Base-by-base conservation (phyloP, 2,113 vertebrate genomes). In the Platichthys stellatus region DNA sequence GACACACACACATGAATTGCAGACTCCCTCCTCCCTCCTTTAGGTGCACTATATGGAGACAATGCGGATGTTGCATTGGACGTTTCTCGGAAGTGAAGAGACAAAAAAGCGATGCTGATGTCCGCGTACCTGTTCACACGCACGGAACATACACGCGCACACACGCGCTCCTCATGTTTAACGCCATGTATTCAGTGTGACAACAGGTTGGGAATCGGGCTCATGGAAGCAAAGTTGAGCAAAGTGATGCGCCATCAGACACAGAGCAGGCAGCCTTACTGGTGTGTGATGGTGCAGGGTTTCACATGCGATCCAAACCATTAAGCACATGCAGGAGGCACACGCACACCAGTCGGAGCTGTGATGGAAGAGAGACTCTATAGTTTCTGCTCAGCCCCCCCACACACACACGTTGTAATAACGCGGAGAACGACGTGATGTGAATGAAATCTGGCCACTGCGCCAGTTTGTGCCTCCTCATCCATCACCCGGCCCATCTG, bases 381-480 rank as follows among this genome's bases (percentile, higher is more conserved):
- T 63, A 28, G 28, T 35, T 9, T 49, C 12, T 26, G 35, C 14
- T 79, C 72, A 73, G 62, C n/a, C 20, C 24, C 24, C 2, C 24
- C 2, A 31, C 28, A 31, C 31, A 31, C 31, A 8, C 31, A 7
- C 31, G 31, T 31, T 76, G 68, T 57, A 65, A 80, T 49, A 69
- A 73, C 35, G 31, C 0, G 31, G 31, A 31, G 31, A 71, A 26
- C 47, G 82, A 89, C 89, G 92, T 92, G 92, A 91, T 75, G 3
- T 57, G 90, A 90, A 93, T 92, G 70, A 84, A 88, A 90, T 81
- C 49, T 66, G 13, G 56, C 84, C 88, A 82, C 88, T 92, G 90
- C 90, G 76, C 85, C 89, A 90, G 49, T 31, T 71, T 35, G 59
- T 40, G 26, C 20, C 67, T 66, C 58, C 72, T 47, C 60, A 65